These are phyloP conservation scores for Neelides sp. DNA, from an alignment of 1,140 invertebrate genomes.

Conservation along the genomic window DNA sequence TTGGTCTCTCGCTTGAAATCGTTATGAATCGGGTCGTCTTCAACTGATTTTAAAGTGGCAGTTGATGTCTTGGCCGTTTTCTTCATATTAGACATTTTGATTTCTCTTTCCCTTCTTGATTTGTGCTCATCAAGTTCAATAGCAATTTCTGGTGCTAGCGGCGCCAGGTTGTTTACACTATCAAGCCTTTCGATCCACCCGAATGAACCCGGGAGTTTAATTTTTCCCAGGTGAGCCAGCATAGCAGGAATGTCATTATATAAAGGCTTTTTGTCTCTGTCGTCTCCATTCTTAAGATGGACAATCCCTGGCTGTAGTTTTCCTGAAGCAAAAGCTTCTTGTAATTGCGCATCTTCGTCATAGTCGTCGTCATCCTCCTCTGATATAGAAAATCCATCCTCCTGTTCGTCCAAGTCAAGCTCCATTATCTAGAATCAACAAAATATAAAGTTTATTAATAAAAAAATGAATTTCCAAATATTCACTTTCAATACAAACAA, in stretches of 20 bases:
- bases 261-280: slow-evolving; percentile 6
- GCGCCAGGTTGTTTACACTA: slow-evolving; percentile 56
- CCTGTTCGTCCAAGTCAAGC: neutral
- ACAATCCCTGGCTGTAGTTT: slow-evolving; percentile 71
- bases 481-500: too few species aligned
- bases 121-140: slow-evolving; percentile 40
- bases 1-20: slow-evolving; percentile 84
- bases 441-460: too few species aligned
- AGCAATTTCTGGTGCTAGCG: slow-evolving; percentile 65
- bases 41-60: slow-evolving; percentile 36
- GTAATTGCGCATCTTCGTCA: slow-evolving; percentile 45
- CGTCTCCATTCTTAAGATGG: slow-evolving; percentile 43
- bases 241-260: slow-evolving; percentile 40
- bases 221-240: slow-evolving; percentile 54
- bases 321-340: slow-evolving; percentile 68
- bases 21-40: slow-evolving; percentile 70
- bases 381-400: neutral
- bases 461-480: too few species aligned
- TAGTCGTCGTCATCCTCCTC: slow-evolving; percentile 14
- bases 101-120: slow-evolving; percentile 23
- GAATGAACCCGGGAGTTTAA: slow-evolving; percentile 48
- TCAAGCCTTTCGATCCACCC: slow-evolving; percentile 79
- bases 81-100: slow-evolving; percentile 39
- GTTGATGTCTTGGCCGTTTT: slow-evolving; percentile 50
- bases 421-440: too few species aligned